phyloP scores from a whole-genome alignment of 2,113 vertebrate species.

The Phrynocephalus versicolor region DNA sequence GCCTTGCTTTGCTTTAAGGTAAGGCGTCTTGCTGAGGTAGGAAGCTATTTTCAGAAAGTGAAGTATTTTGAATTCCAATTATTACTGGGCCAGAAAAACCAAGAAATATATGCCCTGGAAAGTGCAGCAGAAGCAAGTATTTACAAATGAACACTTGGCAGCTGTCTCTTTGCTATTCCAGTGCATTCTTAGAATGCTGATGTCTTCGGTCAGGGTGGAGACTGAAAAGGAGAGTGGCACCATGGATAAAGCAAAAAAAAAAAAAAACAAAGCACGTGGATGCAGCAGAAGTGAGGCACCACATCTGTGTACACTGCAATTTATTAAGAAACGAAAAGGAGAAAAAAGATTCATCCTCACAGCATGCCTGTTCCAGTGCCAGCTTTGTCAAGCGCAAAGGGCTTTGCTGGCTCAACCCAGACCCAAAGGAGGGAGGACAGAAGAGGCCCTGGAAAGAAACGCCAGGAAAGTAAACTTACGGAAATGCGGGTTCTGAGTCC shows the following conservation, averaged over 20 bases:
- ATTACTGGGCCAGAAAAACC: background rate
- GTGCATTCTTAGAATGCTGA: constrained; percentile 27
- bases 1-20: background rate
- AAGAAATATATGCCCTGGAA: background rate
- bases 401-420: background rate
- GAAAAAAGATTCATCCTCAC: constrained; percentile 4
- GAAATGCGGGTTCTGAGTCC: constrained; percentile 24
- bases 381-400: constrained; percentile 5
- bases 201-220: background rate
- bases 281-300: constrained; percentile 2
- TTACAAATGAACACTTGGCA: background rate
- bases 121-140: background rate
- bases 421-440: background rate
- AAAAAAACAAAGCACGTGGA: background rate
- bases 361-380: background rate
- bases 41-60: background rate
- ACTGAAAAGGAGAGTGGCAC: background rate
- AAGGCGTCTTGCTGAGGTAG: background rate
- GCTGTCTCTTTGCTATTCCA: background rate
- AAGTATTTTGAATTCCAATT: background rate
- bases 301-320: background rate
- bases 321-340: background rate
- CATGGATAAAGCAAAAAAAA: background rate
- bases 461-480: background rate
- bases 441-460: background rate